Conservation (phyloP, 1,140 invertebrate species). For the Drosophila malerkotliana region DNA sequence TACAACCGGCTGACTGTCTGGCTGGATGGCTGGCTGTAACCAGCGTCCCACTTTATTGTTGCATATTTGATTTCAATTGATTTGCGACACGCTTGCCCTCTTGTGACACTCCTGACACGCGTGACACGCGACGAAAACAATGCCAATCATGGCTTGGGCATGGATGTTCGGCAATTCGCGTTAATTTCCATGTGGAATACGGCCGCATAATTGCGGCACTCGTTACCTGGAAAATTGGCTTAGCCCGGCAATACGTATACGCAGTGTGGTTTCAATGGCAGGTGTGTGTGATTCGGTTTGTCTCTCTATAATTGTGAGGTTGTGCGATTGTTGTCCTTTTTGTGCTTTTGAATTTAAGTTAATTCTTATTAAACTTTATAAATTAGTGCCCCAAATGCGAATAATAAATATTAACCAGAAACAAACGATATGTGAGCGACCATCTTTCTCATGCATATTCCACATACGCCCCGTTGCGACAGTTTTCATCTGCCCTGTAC, state of each 20-base stretch:
- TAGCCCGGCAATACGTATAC: constrained; percentile 49
- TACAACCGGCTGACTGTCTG: neutral
- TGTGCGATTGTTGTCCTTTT: neutral
- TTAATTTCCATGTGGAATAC: constrained; percentile 79
- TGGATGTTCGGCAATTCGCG: constrained; percentile 49
- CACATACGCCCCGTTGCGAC: constrained; percentile 34
- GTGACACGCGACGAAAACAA: constrained; percentile 70
- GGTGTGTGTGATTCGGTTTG: constrained; percentile 11
- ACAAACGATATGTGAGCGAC: neutral
- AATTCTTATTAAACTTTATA: too few species aligned
- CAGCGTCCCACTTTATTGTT: constrained; percentile 48
- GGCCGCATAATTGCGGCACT: constrained; percentile 58
- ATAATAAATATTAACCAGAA: neutral
- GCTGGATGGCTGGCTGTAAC: constrained; percentile 10
- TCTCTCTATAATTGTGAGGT: neutral
- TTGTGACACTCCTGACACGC: constrained; percentile 23
- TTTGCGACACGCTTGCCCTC: constrained; percentile 9
- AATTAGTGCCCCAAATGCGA: too few species aligned
- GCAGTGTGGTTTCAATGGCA: constrained; percentile 3
- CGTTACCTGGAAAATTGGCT: constrained; percentile 55
- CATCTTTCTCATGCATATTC: constrained; percentile 9
- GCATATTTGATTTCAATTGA: constrained; percentile 65
- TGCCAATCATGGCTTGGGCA: constrained; percentile 62
- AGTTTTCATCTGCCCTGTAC: constrained; percentile 11
- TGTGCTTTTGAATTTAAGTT: neutral